Base-by-base conservation (phyloP, 2,888 invertebrate species). In the Drosophila parthenogenetica region DNA sequence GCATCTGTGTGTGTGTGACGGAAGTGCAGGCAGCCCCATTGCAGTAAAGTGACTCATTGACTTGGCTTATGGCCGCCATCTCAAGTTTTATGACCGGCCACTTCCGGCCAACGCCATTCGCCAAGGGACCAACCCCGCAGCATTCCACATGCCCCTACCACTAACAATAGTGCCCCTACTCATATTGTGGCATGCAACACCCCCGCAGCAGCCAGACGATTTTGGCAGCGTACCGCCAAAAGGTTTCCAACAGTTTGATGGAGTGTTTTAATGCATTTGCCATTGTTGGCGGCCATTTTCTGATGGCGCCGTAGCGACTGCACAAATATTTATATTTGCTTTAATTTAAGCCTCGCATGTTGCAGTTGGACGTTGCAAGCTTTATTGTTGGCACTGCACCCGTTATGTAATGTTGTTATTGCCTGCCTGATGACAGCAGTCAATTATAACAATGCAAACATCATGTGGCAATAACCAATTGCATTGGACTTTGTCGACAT, bases 1-100 rank as follows among this genome's bases (percentile, higher is more conserved):
- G 39, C 17, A 19, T 13, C 13, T 7, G 10, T 35, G 2, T 49
- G 32, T 50, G 29, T 53, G 32, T 19, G 54, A 5, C 35, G 67
- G 69, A 65, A 60, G 55, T 37, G 39, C 43, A 50, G 61, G 55
- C 54, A 72, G 62, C 76, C 73, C 77, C 82, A 82, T 79, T 86
- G 84, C 79, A 72, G 75, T 62, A 74, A 87, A 86, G 71, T 86
- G 85, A 86, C 87, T 89, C 85, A 86, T 89, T 87, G 82, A 78
- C 76, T 85, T 87, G 81, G 79, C 87, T 79, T 73, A 73, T 80
- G 68, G 74, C 74, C 85, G 77, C 72, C 85, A 85, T 87, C 81
- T 90, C 77, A 75, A 89, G 83, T 89, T 89, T 89, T 90, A 89
- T 89, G 87, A 81, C 81, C 88, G 69, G 88, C 89, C 73, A 87